Evolutionary conservation across 2,797 vertebrate genomes (phyloP).

Genomic region (Kryptopterus vitreolus): DNA sequence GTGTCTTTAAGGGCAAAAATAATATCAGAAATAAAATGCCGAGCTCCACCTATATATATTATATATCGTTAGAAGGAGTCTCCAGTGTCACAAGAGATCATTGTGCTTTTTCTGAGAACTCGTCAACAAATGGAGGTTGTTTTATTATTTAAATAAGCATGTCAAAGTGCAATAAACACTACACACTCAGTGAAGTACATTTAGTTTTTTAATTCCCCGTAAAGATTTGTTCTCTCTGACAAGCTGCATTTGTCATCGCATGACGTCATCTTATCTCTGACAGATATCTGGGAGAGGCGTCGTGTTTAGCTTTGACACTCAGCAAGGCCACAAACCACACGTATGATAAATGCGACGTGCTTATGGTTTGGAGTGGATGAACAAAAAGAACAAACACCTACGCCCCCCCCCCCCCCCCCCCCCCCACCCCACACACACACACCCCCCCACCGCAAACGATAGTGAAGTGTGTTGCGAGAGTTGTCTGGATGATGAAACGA

Average conservation of each 20-base stretch:
- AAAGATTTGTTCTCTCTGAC: background rate
- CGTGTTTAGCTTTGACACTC: slow-evolving; percentile 31
- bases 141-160: background rate
- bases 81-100: background rate
- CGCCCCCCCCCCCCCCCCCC: no score
- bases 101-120: background rate
- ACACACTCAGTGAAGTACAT: background rate
- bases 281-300: slow-evolving; percentile 13
- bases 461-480: background rate
- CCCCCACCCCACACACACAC: no score
- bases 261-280: background rate
- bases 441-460: no score
- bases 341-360: background rate
- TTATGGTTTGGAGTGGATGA: background rate
- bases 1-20: background rate
- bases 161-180: background rate
- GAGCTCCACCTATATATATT: no score
- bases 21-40: no score
- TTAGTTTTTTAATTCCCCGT: background rate
- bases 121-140: background rate
- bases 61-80: background rate
- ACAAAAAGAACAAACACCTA: background rate
- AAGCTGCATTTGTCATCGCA: background rate
- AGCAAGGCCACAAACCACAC: slow-evolving; percentile 23
- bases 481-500: background rate